Conservation (phyloP, 2,888 invertebrate genomes). For the Atherix ibis region DNA sequence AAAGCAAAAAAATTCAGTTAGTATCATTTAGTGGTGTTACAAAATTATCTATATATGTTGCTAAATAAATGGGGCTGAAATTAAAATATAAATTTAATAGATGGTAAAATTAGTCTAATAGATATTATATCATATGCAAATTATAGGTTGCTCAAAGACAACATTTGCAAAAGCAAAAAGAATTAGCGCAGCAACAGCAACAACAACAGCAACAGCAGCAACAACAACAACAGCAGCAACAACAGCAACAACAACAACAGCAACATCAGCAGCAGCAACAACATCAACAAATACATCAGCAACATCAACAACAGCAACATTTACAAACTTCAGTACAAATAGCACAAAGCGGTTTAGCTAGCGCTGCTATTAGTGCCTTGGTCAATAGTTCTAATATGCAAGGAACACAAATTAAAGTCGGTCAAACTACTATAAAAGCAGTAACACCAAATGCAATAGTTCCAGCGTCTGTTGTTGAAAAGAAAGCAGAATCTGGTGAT, state of each 20-base stretch:
- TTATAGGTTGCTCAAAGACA: slow-evolving; percentile 50
- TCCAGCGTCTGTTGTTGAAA: slow-evolving; percentile 21
- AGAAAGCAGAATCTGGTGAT: slow-evolving; percentile 16
- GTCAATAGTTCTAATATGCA: slow-evolving; percentile 31
- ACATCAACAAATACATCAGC: too few species aligned
- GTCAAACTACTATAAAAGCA: slow-evolving; percentile 30
- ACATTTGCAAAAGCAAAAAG: slow-evolving; percentile 41
- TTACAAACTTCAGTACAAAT: not conserved
- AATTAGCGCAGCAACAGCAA: slow-evolving; percentile 33
- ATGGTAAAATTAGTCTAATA: too few species aligned
- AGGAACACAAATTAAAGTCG: slow-evolving; percentile 27
- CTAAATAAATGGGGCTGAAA: too few species aligned
- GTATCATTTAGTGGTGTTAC: too few species aligned
- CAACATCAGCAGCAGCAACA: too few species aligned
- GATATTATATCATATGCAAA: too few species aligned
- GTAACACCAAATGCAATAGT: slow-evolving; percentile 15
- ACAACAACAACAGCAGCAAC: slow-evolving; percentile 24
- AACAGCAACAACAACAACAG: slow-evolving; percentile 20
- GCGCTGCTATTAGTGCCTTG: slow-evolving; percentile 26
- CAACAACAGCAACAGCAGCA: slow-evolving; percentile 20
- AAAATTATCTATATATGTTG: too few species aligned
- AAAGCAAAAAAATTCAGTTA: too few species aligned
- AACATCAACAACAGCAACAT: slow-evolving; percentile 22
- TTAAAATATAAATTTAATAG: too few species aligned
- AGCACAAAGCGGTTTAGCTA: slow-evolving; percentile 19